These are phyloP conservation scores for Drosophila tsacasi DNA, from an alignment of 1,140 invertebrate genomes.

Conservation along the genomic window DNA sequence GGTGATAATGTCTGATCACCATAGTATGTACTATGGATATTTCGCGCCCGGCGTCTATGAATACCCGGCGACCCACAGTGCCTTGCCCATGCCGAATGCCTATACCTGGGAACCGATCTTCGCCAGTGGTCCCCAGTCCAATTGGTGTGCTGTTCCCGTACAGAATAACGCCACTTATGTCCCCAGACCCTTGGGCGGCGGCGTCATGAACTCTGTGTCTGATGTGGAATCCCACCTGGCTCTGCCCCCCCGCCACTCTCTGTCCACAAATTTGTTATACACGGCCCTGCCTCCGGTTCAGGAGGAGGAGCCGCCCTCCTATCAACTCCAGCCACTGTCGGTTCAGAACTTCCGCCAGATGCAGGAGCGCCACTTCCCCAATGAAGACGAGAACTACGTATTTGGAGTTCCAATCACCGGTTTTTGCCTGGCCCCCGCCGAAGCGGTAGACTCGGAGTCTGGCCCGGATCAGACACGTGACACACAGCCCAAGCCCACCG, in stretches of 20 bases:
- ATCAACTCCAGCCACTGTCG: background rate
- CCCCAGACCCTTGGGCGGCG: slow-evolving; percentile 14
- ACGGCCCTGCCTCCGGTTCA: background rate
- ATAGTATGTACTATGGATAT: slow-evolving; percentile 48
- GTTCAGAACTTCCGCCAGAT: background rate
- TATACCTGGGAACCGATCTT: slow-evolving; percentile 13
- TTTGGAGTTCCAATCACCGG: no score
- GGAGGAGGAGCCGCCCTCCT: background rate
- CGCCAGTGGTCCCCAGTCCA: background rate
- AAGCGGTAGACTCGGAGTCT: no score
- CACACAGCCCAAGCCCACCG: no score
- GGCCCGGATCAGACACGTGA: no score
- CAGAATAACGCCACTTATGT: slow-evolving; percentile 32
- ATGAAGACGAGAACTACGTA: background rate
- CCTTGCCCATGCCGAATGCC: background rate
- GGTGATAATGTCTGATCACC: slow-evolving; percentile 30
- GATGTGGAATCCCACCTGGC: slow-evolving; percentile 47
- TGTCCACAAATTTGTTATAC: slow-evolving; percentile 3
- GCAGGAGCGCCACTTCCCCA: background rate
- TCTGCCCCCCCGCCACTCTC: slow-evolving; percentile 3
- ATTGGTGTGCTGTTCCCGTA: background rate
- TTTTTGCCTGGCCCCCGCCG: no score
- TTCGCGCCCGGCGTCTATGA: slow-evolving; percentile 36
- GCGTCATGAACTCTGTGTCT: slow-evolving; percentile 38
- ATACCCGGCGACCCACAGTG: slow-evolving; percentile 20